Percentiles rank a stretch among this genome's conserved stretches.
phyloP scores from a whole-genome alignment of 2,888 invertebrate genomes.

The Lasioglossum leucozonium region DNA sequence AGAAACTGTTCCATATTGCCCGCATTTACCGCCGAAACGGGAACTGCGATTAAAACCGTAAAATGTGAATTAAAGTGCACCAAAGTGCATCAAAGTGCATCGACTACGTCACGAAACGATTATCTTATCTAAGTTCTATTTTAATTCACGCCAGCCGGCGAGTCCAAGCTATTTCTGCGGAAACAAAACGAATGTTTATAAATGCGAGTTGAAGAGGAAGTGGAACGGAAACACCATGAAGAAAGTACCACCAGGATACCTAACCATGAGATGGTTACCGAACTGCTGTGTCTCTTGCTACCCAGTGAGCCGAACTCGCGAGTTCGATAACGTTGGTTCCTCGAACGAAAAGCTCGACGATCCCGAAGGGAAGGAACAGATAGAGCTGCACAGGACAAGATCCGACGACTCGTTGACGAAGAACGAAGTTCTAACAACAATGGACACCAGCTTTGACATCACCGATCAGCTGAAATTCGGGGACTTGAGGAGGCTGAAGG shows the following conservation, averaged over 20 bases:
- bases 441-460: not conserved
- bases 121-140: not conserved
- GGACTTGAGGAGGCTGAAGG: not conserved
- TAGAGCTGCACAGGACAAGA: constrained; percentile 17
- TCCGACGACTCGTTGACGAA: constrained; percentile 12
- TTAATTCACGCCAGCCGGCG: not conserved
- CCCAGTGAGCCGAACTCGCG: not conserved
- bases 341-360: not conserved
- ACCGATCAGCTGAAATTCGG: not conserved
- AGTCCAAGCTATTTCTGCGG: not conserved
- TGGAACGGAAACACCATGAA: not conserved
- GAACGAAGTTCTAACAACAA: not conserved
- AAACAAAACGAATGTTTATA: not conserved
- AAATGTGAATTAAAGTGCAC: not conserved
- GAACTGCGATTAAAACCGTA: not conserved
- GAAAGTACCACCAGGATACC: not conserved
- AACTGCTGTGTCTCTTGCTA: constrained; percentile 69
- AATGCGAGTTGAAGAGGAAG: not conserved
- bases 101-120: not conserved
- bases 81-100: not conserved
- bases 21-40: not conserved
- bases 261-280: constrained; percentile 57
- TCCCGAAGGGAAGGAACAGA: not conserved
- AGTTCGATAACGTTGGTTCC: not conserved
- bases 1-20: not conserved